Base-by-base conservation (phyloP, 2,113 vertebrate species). In the Archocentrus centrarchus region DNA sequence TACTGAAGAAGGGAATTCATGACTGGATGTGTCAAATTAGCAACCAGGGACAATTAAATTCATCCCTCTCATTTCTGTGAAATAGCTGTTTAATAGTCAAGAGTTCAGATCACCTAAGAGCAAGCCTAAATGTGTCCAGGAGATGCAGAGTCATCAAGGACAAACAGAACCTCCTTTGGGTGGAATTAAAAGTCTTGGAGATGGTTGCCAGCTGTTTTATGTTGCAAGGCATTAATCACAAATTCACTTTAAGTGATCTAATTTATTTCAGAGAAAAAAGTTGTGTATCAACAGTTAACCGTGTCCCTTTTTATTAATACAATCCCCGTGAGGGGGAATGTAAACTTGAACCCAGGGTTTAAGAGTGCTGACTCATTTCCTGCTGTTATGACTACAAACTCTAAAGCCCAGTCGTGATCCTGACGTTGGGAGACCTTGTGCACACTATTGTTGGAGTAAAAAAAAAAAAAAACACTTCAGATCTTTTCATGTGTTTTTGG, bases 171-270 rank as follows among this genome's bases (percentile, higher is more conserved):
- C 30, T 80, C 79, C 59, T 86, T 37, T 44, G 63, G 77, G 76
- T 57, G 24, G 37, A 83, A 59, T 86, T 57, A 84, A 68, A 41
- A 11, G 9, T 61, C 57, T 73, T 75, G 14, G 60, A 78, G 66
- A 63, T 15, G 13, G 61, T 76, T 68, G 32, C 77, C 77, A 86
- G 60, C 50, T 32, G 3, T 78, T 86, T 88, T 77, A 73, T 66
- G 30, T 64, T 41, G 24, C 37, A 37, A 83, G 55, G 75, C 70
- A 80, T 59, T 82, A 80, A 86, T 88, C 83, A 84, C 27, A 30
- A 82, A 88, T 88, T 37, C 83, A 82, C 83, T 82, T 84, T 77
- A 86, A 68, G 79, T 39, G 59, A 61, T 84, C 11, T 53, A 50
- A 81, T 88, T 86, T 64, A 84, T 44, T 78, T 75, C 6, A 44